Conservation (phyloP, 2,797 vertebrate genomes). For the Tragopan temminckii region DNA sequence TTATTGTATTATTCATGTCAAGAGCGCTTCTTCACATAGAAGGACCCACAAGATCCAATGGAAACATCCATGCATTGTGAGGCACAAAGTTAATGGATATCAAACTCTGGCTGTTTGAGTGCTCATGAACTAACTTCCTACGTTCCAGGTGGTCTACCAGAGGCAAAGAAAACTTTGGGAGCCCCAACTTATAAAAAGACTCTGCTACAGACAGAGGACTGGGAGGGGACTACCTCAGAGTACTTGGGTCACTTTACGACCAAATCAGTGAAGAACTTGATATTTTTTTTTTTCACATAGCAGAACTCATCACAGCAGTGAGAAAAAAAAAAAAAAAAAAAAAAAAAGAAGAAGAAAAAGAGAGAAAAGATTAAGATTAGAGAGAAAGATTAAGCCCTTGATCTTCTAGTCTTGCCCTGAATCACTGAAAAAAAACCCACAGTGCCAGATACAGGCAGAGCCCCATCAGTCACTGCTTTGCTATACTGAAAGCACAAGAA, state of each 20-base stretch:
- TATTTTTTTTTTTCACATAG: not conserved
- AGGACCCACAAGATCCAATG: not conserved
- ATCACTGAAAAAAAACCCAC: not conserved
- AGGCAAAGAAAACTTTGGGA: not conserved
- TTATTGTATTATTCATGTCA: not conserved
- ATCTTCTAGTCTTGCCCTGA: not conserved
- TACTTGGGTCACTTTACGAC: not conserved
- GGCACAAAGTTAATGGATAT: accelerated
- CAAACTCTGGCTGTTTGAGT: not conserved
- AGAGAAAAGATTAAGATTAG: not conserved
- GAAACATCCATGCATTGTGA: not conserved
- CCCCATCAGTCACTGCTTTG: not conserved
- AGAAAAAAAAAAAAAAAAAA: too few species aligned
- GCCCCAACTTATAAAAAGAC: accelerated
- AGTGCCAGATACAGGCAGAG: not conserved
- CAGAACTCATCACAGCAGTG: not conserved
- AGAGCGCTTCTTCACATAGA: not conserved
- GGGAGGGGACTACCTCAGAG: not conserved
- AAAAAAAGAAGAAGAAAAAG: accelerated
- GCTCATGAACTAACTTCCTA: not conserved
- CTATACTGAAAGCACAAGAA: not conserved
- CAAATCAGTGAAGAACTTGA: accelerated
- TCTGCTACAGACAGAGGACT: not conserved
- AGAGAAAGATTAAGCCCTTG: not conserved
- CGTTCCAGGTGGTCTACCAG: not conserved